Conservation (phyloP, 1,140 invertebrate species). For the Chrysomallon squamiferum region DNA sequence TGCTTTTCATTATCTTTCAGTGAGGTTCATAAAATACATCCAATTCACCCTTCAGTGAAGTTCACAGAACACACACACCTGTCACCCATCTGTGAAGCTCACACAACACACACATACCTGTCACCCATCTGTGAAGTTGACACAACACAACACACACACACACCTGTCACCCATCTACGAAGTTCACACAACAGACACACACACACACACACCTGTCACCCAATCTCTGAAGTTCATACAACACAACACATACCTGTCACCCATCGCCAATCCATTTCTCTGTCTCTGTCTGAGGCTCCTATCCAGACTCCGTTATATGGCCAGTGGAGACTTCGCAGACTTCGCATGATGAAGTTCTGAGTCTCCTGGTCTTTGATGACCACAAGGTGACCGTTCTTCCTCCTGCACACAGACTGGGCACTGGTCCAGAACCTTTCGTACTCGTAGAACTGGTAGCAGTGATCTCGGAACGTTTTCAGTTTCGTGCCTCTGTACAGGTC, state of each 20-base stretch:
- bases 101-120: too few relatives aligned
- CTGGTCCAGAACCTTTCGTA: slow-evolving; percentile 26
- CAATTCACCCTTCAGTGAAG: too few relatives aligned
- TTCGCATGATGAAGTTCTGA: slow-evolving; percentile 30
- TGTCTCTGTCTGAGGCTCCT: slow-evolving; percentile 28
- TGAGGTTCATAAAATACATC: too few relatives aligned
- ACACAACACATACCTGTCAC: slow-evolving; percentile 39
- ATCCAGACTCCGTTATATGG: slow-evolving; percentile 37
- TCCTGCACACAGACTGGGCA: slow-evolving; percentile 16
- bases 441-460: slow-evolving; percentile 26
- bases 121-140: too few relatives aligned
- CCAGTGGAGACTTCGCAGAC: slow-evolving; percentile 23
- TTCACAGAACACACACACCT: too few relatives aligned
- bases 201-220: too few relatives aligned
- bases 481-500: slow-evolving; percentile 5
- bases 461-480: slow-evolving; percentile 18
- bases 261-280: slow-evolving; percentile 42
- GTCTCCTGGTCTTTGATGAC: slow-evolving; percentile 18
- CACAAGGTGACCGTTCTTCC: slow-evolving; percentile 28
- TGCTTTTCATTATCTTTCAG: too few relatives aligned
- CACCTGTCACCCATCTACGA: too few relatives aligned
- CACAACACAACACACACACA: too few relatives aligned
- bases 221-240: too few relatives aligned
- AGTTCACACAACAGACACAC: too few relatives aligned
- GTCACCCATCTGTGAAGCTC: too few relatives aligned